phyloP scores from a whole-genome alignment of 1,140 invertebrate species.

The Anoplolepis gracilipes region DNA sequence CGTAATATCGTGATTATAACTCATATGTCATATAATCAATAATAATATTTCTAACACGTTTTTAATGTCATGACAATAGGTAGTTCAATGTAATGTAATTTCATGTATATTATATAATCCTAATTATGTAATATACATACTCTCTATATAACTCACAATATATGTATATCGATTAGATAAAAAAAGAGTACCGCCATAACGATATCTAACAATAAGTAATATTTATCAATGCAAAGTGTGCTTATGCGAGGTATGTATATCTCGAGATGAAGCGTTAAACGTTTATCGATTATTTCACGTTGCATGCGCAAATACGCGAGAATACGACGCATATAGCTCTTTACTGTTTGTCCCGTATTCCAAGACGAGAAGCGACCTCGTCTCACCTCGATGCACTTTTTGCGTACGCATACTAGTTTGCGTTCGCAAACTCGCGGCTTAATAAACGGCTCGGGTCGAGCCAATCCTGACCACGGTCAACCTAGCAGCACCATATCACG shows the following conservation, averaged over 20 bases:
- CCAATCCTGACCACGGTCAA: slow-evolving; percentile 76
- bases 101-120: neutral
- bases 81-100: neutral
- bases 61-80: too few species aligned
- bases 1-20: neutral
- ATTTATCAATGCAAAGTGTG: slow-evolving; percentile 22
- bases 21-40: neutral
- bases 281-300: neutral
- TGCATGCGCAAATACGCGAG: neutral
- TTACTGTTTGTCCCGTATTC: neutral
- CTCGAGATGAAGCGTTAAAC: neutral
- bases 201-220: slow-evolving; percentile 5
- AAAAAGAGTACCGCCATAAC: neutral
- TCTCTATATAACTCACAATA: neutral
- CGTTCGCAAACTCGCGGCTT: slow-evolving; percentile 43
- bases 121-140: slow-evolving; percentile 18
- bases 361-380: neutral
- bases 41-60: too few species aligned
- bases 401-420: slow-evolving; percentile 20
- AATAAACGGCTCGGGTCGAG: slow-evolving; percentile 71
- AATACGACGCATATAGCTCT: neutral
- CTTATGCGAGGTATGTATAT: neutral
- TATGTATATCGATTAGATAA: slow-evolving; percentile 10
- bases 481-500: slow-evolving; percentile 53
- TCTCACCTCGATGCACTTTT: slow-evolving; percentile 16